Evolutionary conservation across 2,113 vertebrate genomes (phyloP).

Genomic region (Eurystomus gularis): DNA sequence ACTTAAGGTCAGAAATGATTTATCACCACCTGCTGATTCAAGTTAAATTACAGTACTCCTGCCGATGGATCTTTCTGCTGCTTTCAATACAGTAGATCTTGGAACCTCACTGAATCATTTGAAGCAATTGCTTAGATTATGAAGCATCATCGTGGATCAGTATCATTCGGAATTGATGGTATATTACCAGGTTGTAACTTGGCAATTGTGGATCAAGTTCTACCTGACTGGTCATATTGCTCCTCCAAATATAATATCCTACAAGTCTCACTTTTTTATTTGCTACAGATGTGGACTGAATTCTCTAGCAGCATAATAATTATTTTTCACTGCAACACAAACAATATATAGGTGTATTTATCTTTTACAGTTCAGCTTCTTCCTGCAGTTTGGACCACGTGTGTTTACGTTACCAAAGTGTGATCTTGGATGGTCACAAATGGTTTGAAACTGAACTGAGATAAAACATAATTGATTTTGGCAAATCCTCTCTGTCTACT

Average conservation of each 20-base stretch:
- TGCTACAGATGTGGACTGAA: not conserved
- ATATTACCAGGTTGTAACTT: not conserved
- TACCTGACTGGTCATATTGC: not conserved
- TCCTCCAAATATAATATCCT: not conserved
- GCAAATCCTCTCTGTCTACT: not conserved
- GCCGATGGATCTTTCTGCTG: slow-evolving; percentile 33
- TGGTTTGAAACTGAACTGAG: slow-evolving; percentile 1
- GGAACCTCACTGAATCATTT: not conserved
- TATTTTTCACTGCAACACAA: slow-evolving; percentile 4
- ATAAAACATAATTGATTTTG: slow-evolving; percentile 57
- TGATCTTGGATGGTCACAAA: slow-evolving; percentile 24
- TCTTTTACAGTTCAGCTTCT: not conserved
- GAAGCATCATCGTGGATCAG: not conserved
- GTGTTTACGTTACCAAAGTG: not conserved
- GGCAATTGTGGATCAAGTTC: slow-evolving; percentile 29
- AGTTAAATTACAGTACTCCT: slow-evolving; percentile 47
- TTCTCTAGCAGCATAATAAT: not conserved
- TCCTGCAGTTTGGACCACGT: not conserved
- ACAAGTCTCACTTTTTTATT: slow-evolving; percentile 19
- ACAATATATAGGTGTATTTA: slow-evolving; percentile 7
- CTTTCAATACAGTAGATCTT: slow-evolving; percentile 22
- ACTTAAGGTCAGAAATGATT: slow-evolving; percentile 52
- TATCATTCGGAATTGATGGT: not conserved
- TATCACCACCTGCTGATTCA: slow-evolving; percentile 29
- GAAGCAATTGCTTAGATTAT: slow-evolving; percentile 17